These are phyloP conservation scores for Ommatoiulus sabulosus DNA, from an alignment of 2,888 invertebrate genomes.

Conservation along the genomic window DNA sequence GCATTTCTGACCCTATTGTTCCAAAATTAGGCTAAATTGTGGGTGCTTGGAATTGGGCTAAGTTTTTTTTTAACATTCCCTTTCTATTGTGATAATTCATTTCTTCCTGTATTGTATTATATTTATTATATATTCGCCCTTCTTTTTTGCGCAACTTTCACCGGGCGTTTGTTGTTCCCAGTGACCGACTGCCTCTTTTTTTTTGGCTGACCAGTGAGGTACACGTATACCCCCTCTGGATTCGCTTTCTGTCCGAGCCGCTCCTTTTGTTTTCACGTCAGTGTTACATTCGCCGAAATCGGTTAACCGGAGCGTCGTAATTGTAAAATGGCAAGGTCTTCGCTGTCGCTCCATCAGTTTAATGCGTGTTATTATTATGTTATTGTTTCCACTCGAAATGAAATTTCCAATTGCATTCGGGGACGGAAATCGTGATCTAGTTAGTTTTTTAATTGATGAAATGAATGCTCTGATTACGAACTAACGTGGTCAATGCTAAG, in stretches of 20 bases:
- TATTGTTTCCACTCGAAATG: neutral
- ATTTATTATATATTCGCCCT: neutral
- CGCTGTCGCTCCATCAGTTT: neutral
- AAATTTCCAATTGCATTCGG: neutral
- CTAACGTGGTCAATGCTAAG: conserved; percentile 48
- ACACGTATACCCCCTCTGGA: neutral
- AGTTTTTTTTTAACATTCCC: neutral
- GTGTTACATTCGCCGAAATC: neutral
- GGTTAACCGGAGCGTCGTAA: conserved; percentile 17
- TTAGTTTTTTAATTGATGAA: conserved; percentile 33
- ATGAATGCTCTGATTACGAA: conserved; percentile 36
- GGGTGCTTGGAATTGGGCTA: neutral
- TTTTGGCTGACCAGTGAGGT: neutral
- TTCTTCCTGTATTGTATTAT: neutral
- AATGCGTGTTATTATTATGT: neutral
- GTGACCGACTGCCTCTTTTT: neutral
- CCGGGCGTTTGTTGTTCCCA: conserved; percentile 10
- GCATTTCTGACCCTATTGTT: neutral
- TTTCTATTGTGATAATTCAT: neutral
- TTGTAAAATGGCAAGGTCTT: conserved; percentile 7
- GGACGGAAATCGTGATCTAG: conserved; percentile 50
- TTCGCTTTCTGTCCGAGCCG: neutral
- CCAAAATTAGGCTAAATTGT: neutral
- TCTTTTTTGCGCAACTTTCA: neutral
- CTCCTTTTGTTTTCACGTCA: neutral